Evolutionary conservation across 2,113 vertebrate genomes (phyloP).

Genomic region (Saguinus imperator): DNA sequence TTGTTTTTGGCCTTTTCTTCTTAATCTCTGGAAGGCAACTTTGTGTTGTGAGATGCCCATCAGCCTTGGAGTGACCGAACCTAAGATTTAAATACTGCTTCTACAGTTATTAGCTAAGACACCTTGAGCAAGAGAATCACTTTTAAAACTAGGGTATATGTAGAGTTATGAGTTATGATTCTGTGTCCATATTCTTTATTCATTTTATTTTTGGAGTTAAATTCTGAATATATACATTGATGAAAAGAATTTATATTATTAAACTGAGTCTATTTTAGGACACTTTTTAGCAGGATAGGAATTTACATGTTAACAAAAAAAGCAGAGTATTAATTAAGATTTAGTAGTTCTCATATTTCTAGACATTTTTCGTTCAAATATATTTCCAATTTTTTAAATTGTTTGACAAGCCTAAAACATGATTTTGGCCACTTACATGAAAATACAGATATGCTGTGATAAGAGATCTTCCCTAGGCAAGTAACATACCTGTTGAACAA

Average conservation of each 20-base stretch:
- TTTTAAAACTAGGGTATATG: neutral
- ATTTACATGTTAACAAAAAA: neutral
- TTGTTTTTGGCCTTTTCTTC: neutral
- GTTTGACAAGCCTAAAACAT: neutral
- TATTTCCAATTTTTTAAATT: neutral
- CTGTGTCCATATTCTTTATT: neutral
- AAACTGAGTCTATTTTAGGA: neutral
- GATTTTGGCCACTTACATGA: neutral
- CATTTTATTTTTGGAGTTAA: neutral
- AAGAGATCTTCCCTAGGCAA: neutral
- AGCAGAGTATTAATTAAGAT: neutral
- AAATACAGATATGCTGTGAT: neutral
- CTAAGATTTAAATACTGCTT: neutral
- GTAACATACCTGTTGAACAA: neutral
- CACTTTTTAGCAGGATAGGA: neutral
- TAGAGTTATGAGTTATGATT: neutral
- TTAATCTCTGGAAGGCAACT: neutral
- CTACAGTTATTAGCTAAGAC: neutral
- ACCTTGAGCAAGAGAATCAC: neutral
- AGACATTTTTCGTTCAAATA: neutral
- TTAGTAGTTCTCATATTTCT: neutral
- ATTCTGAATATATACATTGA: neutral
- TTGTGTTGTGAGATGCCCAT: neutral
- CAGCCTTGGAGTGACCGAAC: neutral
- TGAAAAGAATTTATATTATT: neutral